These are phyloP conservation scores for Andrena praecox DNA, from an alignment of 2,888 invertebrate species.

Conservation along the genomic window DNA sequence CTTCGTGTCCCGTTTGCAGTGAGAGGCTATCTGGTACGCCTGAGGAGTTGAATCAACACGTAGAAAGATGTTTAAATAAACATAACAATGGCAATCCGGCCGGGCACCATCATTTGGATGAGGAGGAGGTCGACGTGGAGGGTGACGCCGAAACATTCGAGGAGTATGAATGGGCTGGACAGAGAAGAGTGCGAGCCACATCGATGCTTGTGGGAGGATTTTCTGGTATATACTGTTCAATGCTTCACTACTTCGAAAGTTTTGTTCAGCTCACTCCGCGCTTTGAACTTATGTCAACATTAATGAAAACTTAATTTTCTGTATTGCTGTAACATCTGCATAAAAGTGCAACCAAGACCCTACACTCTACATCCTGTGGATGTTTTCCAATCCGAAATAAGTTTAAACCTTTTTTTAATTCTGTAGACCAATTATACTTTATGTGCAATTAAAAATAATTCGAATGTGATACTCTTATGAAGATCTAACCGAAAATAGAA, in stretches of 20 bases:
- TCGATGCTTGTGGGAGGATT: slow-evolving; percentile 90
- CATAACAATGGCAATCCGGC: slow-evolving; percentile 89
- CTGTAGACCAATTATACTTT: no score
- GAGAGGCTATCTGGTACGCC: slow-evolving; percentile 87
- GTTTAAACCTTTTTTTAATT: no score
- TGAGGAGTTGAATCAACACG: slow-evolving; percentile 90
- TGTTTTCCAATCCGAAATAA: no score
- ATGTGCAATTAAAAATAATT: no score
- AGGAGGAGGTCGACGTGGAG: slow-evolving; percentile 94
- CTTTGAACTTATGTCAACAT: no score
- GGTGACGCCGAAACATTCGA: slow-evolving; percentile 89
- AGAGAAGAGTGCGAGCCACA: slow-evolving; percentile 91
- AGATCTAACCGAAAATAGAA: no score
- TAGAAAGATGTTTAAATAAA: slow-evolving; percentile 89
- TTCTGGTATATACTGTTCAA: slow-evolving; percentile 83
- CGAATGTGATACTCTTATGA: no score
- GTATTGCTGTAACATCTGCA: no score
- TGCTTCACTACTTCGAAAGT: background rate
- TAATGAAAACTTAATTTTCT: no score
- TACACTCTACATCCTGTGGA: no score
- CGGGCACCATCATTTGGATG: slow-evolving; percentile 88
- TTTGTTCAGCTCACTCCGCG: background rate
- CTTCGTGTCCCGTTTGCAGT: slow-evolving; percentile 94
- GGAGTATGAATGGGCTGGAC: slow-evolving; percentile 97
- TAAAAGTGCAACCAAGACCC: no score